Evolutionary conservation across 2,113 vertebrate species (phyloP), one percentile per base, ranked within the genome.

Genomic region (Platichthys stellatus): DNA sequence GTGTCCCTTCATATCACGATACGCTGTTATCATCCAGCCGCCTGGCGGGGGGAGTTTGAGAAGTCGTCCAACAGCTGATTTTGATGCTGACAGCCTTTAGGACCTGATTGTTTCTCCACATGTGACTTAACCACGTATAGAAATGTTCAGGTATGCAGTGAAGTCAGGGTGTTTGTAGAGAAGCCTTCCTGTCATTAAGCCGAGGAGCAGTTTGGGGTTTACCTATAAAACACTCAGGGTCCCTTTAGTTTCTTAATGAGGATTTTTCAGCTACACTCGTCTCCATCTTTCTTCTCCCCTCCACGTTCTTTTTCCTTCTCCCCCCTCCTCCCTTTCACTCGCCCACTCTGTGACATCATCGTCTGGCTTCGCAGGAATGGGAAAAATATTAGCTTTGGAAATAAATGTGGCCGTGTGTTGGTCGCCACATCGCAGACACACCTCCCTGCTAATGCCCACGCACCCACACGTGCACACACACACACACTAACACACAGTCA

Each of bases 371-470:
- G 66, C 3, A 54, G 15, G 84, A 56, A 84, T 86, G 92, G 90
- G 92, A 92, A 93, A 91, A 73, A 82, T 28, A 78, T 82, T 83
- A 56, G 61, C 83, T 70, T 78, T 77, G 78, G 71, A 85, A 84
- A 86, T 71, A 80, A 64, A 78, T 74, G 82, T 74, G 71, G 84
- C 70, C 38, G 47, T 83, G 76, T 74, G 69, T 68, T 69, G 66
- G 26, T 14, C 43, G 69, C 38, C 69, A 62, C 67, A 80, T 79
- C 84, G 76, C 77, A 63, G 81, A 86, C 90, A 89, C 83, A 63
- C 88, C 83, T 87, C 80, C 66, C 23, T 11, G n/a, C 74, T 43
- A 60, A 78, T 59, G 78, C 66, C 71, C 75, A 70, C 1, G 23
- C 45, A 4, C 81, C 45, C 71, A 74, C 86, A 72, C 80, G 0